These are phyloP conservation scores for Heliocidaris tuberculata DNA, from an alignment of 35 echinoderm and acorn worm genomes.

Conservation along the genomic window DNA sequence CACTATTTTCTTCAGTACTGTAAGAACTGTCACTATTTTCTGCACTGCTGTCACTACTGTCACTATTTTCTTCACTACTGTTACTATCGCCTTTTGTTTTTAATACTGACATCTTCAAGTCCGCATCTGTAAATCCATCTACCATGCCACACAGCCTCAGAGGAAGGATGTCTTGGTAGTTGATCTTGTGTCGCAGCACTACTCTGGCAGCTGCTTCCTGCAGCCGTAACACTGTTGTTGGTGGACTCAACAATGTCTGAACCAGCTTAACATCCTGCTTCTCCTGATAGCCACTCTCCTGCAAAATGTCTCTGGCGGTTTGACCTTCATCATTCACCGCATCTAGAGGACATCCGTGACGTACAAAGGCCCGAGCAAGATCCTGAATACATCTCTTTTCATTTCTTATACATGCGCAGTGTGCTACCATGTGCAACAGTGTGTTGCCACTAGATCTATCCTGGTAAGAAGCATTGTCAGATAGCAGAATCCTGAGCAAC, in stretches of 20 bases:
- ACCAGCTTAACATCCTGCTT: background rate
- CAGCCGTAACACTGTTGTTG: background rate
- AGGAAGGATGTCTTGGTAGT: background rate
- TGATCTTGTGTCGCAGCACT: background rate
- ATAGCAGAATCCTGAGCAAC: background rate
- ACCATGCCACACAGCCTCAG: background rate
- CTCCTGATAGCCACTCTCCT: background rate
- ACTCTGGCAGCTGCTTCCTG: background rate
- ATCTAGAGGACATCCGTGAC: background rate
- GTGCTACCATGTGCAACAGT: background rate
- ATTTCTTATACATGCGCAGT: background rate
- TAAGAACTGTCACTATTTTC: background rate
- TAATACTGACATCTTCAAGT: background rate
- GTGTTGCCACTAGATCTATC: background rate
- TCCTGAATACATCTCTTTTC: background rate
- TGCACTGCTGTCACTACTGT: background rate
- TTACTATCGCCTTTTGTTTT: background rate
- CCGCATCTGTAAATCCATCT: background rate
- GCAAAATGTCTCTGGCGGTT: background rate
- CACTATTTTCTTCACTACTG: background rate
- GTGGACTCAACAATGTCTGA: background rate
- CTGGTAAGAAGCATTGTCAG: background rate
- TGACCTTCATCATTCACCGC: background rate
- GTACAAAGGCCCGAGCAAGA: background rate
- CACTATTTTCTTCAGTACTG: background rate